phyloP scores from a whole-genome alignment of 2,888 invertebrate species.

The Zygothrica quintamaculata region DNA sequence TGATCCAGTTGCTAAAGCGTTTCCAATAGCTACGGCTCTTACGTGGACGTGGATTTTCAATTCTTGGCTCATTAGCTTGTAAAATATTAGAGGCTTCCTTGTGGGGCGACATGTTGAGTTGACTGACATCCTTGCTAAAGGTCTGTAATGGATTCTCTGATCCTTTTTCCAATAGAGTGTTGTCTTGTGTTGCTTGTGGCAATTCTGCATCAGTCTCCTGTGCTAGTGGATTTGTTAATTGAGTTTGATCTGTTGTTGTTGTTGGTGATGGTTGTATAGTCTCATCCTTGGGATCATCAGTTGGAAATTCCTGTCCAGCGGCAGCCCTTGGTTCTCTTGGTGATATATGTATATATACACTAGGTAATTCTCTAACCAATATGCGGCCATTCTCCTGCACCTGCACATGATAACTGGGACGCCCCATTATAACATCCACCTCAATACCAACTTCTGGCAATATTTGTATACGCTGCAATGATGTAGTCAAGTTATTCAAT shows the following conservation, averaged over 20 bases:
- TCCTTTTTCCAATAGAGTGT: too few species aligned
- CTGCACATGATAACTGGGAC: conserved; percentile 43
- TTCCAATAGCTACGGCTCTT: too few species aligned
- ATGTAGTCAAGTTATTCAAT: conserved; percentile 38
- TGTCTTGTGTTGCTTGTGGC: too few species aligned
- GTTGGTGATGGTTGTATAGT: too few species aligned
- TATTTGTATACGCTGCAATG: conserved; percentile 46
- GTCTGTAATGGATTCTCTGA: not conserved
- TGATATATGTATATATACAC: conserved; percentile 32
- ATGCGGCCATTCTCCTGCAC: conserved; percentile 42
- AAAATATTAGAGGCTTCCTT: too few species aligned
- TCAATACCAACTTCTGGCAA: conserved; percentile 25
- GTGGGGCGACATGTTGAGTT: too few species aligned
- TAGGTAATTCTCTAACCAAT: conserved; percentile 41
- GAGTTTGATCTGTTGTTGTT: too few species aligned
- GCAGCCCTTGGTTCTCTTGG: conserved; percentile 12
- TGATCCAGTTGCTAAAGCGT: not conserved
- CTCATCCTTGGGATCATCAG: not conserved
- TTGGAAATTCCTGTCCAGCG: conserved; percentile 32
- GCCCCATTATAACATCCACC: conserved; percentile 31
- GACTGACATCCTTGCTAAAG: too few species aligned
- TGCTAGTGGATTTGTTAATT: too few species aligned
- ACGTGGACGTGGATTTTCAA: too few species aligned
- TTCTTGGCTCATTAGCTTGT: too few species aligned
- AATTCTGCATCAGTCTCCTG: too few species aligned